Evolutionary conservation across 2,113 vertebrate genomes (phyloP).

Genomic region (Nibea coibor): DNA sequence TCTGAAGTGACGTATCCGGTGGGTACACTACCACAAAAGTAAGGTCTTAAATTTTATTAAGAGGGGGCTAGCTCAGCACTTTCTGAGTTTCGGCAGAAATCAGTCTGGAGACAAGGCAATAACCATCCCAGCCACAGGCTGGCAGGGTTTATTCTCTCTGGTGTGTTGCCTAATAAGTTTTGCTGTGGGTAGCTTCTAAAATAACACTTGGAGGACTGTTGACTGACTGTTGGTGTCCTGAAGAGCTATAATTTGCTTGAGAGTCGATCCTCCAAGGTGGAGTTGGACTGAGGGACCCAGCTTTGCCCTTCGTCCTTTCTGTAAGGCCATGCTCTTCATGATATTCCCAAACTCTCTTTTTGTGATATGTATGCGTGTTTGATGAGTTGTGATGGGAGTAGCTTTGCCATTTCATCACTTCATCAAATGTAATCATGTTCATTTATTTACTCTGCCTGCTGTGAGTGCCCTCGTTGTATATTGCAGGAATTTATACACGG

Average conservation of each 20-base stretch:
- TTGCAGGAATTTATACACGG: slow-evolving; percentile 12
- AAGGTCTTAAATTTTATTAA: slow-evolving; percentile 60
- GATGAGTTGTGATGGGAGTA: not conserved
- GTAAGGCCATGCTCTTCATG: not conserved
- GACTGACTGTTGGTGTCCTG: not conserved
- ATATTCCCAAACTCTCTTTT: not conserved
- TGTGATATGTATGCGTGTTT: not conserved
- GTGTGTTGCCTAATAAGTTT: slow-evolving; percentile 46
- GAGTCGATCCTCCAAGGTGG: not conserved
- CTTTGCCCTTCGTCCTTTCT: not conserved
- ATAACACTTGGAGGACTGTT: slow-evolving; percentile 21
- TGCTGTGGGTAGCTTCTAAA: slow-evolving; percentile 35
- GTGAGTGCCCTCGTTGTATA: not conserved
- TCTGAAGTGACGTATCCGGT: slow-evolving; percentile 5
- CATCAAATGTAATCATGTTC: not conserved
- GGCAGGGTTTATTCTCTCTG: slow-evolving; percentile 36
- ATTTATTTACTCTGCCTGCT: not conserved
- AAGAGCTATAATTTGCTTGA: slow-evolving; percentile 19
- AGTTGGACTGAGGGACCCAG: not conserved
- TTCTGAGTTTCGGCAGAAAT: slow-evolving; percentile 58
- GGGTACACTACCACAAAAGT: slow-evolving; percentile 12
- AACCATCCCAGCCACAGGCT: slow-evolving; percentile 52
- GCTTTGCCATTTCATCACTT: not conserved
- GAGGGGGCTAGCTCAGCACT: slow-evolving; percentile 62
- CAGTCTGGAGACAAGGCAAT: slow-evolving; percentile 57